A percentile compares a stretch with the other conserved stretches of the same genome.
Evolutionary conservation across 2,797 vertebrate genomes (phyloP).

Genomic region (Clarias platycephalus): DNA sequence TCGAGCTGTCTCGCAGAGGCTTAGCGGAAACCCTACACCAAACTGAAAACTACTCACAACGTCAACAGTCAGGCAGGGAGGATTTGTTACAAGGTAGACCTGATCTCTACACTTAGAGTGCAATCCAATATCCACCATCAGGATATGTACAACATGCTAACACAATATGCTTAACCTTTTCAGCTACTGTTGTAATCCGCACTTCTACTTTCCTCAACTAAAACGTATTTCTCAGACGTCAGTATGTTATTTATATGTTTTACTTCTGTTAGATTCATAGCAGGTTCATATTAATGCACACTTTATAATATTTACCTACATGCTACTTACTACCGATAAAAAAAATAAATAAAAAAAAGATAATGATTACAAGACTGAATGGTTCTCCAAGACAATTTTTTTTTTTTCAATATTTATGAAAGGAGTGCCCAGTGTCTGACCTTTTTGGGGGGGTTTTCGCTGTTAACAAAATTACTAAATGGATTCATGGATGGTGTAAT

Average conservation of each 20-base stretch:
- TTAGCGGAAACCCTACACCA: constrained; percentile 45
- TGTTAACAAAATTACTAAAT: background rate
- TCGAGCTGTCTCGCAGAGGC: constrained; percentile 38
- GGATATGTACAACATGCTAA: constrained; percentile 10
- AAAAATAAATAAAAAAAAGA: too few species aligned
- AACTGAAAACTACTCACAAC: constrained; percentile 27
- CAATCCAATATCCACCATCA: constrained; percentile 3
- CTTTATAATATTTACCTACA: background rate
- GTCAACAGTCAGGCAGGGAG: constrained; percentile 45
- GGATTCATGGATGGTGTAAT: background rate
- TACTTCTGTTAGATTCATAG: too few species aligned
- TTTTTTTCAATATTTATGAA: background rate
- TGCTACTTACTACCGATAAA: background rate
- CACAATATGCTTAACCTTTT: background rate
- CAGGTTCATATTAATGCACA: background rate
- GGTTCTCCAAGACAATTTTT: too few species aligned
- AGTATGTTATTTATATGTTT: background rate
- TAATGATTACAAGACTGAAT: background rate
- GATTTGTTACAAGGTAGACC: constrained; percentile 21
- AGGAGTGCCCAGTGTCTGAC: background rate
- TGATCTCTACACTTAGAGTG: background rate
- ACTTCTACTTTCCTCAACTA: background rate
- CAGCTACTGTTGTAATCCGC: background rate
- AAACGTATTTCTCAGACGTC: background rate
- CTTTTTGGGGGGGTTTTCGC: too few species aligned